Conservation (phyloP, 2,113 vertebrate genomes). For the Sceloporus undulatus region DNA sequence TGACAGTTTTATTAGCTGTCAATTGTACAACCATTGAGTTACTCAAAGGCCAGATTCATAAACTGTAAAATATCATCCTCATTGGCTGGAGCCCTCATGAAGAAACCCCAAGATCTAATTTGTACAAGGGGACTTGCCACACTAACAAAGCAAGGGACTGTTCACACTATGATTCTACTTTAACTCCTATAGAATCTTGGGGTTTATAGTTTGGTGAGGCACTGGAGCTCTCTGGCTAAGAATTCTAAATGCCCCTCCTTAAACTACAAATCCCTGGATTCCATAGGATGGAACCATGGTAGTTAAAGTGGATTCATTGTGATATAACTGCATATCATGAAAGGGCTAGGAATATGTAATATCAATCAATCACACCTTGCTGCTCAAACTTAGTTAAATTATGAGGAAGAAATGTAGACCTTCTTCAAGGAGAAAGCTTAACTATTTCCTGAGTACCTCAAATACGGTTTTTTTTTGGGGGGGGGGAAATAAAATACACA, state of each 20-base stretch:
- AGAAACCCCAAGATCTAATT: not conserved
- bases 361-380: not conserved
- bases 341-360: not conserved
- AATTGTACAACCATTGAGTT: not conserved
- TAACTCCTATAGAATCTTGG: too few relatives aligned
- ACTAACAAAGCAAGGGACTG: not conserved
- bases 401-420: not conserved
- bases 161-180: too few relatives aligned
- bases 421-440: too few relatives aligned
- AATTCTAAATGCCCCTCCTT: too few relatives aligned
- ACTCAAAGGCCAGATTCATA: not conserved
- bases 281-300: too few relatives aligned
- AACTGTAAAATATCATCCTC: not conserved
- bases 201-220: too few relatives aligned
- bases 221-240: too few relatives aligned
- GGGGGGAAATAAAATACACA: not conserved
- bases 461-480: not conserved
- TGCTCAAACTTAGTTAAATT: not conserved
- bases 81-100: not conserved
- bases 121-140: not conserved
- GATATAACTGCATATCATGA: not conserved
- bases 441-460: not conserved
- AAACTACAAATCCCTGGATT: too few relatives aligned
- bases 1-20: not conserved
- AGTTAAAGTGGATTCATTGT: too few relatives aligned